These are phyloP conservation scores for Oryzias melastigma DNA, from an alignment of 2,113 vertebrate genomes.

Conservation along the genomic window DNA sequence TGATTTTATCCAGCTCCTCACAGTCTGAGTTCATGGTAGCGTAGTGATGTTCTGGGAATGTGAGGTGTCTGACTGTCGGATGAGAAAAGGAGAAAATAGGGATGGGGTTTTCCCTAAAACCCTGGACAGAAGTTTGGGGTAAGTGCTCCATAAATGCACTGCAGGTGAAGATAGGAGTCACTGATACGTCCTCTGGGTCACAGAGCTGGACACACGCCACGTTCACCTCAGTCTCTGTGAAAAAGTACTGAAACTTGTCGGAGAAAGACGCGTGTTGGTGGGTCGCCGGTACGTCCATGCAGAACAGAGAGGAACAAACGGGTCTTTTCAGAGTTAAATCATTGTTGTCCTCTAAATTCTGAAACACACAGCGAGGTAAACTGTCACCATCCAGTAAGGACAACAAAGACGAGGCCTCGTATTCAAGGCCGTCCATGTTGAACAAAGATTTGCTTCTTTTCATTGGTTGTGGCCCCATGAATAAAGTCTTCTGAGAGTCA, in stretches of 20 bases:
- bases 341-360: constrained; percentile 4
- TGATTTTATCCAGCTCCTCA: constrained; percentile 26
- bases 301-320: constrained; percentile 36
- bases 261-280: constrained; percentile 36
- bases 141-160: constrained; percentile 57
- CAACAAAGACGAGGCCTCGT: constrained; percentile 9
- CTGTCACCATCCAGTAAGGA: constrained; percentile 4
- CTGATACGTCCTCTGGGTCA: constrained; percentile 56
- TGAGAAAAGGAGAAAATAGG: constrained; percentile 72
- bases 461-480: constrained; percentile 14
- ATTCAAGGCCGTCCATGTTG: constrained; percentile 42
- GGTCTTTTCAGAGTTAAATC: constrained; percentile 11
- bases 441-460: constrained; percentile 62
- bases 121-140: constrained; percentile 32
- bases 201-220: constrained; percentile 10
- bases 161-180: constrained; percentile 79
- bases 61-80: constrained; percentile 60
- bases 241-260: constrained; percentile 53
- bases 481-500: constrained; percentile 27
- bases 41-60: constrained; percentile 79
- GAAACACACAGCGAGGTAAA: constrained; percentile 13
- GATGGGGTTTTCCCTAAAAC: constrained; percentile 42
- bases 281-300: constrained; percentile 31
- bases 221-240: constrained; percentile 25
- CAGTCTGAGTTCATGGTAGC: constrained; percentile 70